Conservation (phyloP, 2,113 vertebrate genomes). For the Eira barbara region DNA sequence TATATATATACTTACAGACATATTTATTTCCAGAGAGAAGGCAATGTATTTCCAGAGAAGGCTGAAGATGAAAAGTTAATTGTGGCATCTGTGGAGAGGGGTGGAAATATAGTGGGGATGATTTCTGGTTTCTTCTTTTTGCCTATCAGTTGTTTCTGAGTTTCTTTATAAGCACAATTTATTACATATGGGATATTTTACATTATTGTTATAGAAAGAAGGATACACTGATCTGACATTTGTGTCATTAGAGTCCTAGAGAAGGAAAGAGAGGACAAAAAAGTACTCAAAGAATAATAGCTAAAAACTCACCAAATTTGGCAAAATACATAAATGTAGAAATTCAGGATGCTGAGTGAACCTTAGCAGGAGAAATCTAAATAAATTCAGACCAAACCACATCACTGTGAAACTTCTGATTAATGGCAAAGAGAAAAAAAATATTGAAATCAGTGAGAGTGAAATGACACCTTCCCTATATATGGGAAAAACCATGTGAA, state of each 20-base stretch:
- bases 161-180: neutral
- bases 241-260: neutral
- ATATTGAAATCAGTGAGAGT: neutral
- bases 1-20: neutral
- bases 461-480: neutral
- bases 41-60: neutral
- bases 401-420: neutral
- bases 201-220: neutral
- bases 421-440: neutral
- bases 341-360: neutral
- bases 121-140: neutral
- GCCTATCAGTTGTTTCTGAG: neutral
- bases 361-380: neutral
- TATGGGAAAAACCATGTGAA: neutral
- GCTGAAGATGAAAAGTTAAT: neutral
- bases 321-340: neutral
- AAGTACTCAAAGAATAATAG: neutral
- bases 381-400: neutral
- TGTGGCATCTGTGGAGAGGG: neutral
- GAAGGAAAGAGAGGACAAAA: neutral
- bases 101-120: neutral
- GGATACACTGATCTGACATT: neutral
- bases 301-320: neutral
- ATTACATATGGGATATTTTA: neutral
- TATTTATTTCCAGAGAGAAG: neutral